Percentiles rank a stretch among this genome's conserved stretches.
Conservation (phyloP, 2,888 invertebrate genomes). For the Rhodophaea formosa region DNA sequence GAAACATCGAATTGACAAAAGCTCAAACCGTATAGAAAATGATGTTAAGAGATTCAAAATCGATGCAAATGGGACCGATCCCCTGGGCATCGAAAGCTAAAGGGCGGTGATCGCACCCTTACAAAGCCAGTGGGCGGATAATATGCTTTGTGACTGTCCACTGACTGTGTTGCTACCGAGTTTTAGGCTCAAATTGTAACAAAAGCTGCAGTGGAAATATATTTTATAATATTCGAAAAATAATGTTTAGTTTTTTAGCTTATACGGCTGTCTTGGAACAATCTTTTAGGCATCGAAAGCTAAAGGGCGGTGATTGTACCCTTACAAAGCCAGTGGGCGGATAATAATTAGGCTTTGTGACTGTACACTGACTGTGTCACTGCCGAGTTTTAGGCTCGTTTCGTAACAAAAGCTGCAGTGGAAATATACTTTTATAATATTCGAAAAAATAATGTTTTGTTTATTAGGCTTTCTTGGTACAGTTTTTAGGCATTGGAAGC, state of each 20-base stretch:
- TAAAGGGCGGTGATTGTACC: constrained; percentile 1
- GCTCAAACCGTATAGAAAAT: background rate
- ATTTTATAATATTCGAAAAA: too few relatives aligned
- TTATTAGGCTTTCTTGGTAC: background rate
- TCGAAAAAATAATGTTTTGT: too few relatives aligned
- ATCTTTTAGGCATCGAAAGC: too few relatives aligned
- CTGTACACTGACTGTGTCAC: constrained; percentile 12
- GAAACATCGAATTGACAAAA: background rate
- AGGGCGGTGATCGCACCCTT: constrained; percentile 16
- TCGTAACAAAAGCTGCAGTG: background rate
- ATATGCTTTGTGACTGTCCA: constrained; percentile 16
- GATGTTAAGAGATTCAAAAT: constrained; percentile 11
- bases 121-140: constrained; percentile 17
- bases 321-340: constrained; percentile 17
- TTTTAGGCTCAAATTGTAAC: background rate
- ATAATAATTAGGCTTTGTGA: constrained; percentile 17
- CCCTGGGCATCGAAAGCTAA: constrained; percentile 14
- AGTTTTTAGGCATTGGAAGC: constrained; percentile 10
- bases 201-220: background rate
- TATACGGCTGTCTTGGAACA: too few relatives aligned
- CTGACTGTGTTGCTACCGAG: constrained; percentile 4
- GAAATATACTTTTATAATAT: too few relatives aligned
- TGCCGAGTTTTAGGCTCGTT: background rate
- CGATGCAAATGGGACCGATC: constrained; percentile 12
- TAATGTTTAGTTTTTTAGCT: too few relatives aligned